A percentile compares a stretch with the other conserved stretches of the same genome.
phyloP scores from a whole-genome alignment of 2,113 vertebrate genomes.

The Orthonyx spaldingii region DNA sequence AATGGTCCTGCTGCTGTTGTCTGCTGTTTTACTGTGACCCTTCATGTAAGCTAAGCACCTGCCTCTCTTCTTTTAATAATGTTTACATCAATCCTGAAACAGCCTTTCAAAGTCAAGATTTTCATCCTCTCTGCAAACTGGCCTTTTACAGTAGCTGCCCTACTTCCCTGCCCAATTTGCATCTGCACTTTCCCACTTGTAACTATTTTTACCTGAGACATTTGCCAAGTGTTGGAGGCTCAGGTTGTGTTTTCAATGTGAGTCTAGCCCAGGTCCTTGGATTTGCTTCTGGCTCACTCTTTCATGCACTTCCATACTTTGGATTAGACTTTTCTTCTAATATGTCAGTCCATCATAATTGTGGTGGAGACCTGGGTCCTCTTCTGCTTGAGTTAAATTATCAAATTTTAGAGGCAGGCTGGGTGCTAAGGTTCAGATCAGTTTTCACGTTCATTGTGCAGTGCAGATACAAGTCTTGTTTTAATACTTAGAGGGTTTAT shows the following conservation, averaged over 20 bases:
- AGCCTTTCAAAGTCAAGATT: background rate
- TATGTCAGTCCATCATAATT: accelerated
- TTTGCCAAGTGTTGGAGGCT: background rate
- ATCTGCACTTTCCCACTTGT: background rate
- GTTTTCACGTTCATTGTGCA: background rate
- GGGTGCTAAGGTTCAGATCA: background rate
- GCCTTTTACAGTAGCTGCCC: background rate
- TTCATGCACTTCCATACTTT: background rate
- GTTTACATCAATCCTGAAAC: background rate
- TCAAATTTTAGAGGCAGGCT: background rate
- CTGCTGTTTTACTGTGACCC: background rate
- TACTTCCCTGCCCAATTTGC: background rate
- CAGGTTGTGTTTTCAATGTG: background rate
- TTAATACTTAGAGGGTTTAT: background rate
- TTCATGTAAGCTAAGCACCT: background rate
- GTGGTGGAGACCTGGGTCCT: background rate
- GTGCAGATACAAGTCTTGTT: background rate
- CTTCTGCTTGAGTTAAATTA: background rate
- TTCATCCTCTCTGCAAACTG: background rate
- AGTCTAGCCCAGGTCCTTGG: background rate
- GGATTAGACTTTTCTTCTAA: background rate
- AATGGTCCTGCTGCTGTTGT: background rate
- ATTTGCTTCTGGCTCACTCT: background rate
- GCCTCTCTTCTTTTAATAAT: background rate
- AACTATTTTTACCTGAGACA: background rate